Base-by-base conservation (phyloP, 2,113 vertebrate species). In the Camelus bactrianus region DNA sequence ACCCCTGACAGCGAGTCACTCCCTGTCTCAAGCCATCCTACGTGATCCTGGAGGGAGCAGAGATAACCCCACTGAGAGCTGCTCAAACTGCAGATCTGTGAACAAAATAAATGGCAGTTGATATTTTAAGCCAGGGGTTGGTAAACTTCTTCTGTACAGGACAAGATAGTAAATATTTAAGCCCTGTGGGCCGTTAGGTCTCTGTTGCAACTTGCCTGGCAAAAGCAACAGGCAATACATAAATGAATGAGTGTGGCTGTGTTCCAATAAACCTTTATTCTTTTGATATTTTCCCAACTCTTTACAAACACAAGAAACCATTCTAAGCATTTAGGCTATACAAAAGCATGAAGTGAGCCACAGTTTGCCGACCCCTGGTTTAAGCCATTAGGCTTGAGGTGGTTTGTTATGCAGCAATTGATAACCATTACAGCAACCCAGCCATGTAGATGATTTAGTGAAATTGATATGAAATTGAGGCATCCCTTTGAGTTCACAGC, bases 281-380 rank as follows among this genome's bases (percentile, higher is more conserved):
- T 87, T 92, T 83, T 91, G 76, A 58, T 93, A 80, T 64, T 64
- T 96, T 77, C 48, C 62, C 89, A 93, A 56, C 54, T 83, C 60
- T 85, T 90, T 86, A 84, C 82, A 92, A 82, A 80, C 6, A 22
- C 52, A 89, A 87, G 75, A 67, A 89, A 56, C 65, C 17, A 67
- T 94, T 35, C 48, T 89, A 46, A 88, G 64, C 42, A 76, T 35
- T 69, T 26, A 30, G 69, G 32, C 69, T 94, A 6, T 86, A 62
- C 13, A 82, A 69, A 95, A 35, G n/a, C 56, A 54, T 28, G 42
- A 92, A 24, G 67, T 22, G 3, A 17, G 20, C 54, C 24, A n/a
- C 20, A 35, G 54, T 93, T 77, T 86, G 62, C 28, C 0, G 12
- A 73, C 32, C 64, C n/a, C 60, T 90, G 62, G 56, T 94, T 77